Evolutionary conservation across 2,888 invertebrate genomes (phyloP), one percentile per base, ranked within the genome.

Genomic region (Reticulitermes lucifugus): DNA sequence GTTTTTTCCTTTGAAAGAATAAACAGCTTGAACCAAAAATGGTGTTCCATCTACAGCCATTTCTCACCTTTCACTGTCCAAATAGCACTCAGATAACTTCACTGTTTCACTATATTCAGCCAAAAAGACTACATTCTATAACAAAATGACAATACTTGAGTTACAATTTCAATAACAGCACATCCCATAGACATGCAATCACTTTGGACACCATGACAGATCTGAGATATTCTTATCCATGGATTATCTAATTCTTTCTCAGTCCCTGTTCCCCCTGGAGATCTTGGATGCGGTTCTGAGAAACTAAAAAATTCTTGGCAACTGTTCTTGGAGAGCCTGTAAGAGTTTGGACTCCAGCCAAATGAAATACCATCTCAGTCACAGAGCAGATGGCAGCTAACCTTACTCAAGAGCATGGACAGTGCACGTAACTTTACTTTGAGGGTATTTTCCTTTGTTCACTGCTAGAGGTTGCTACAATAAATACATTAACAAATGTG

Each of bases 1-100:
- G 90, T 99, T 99, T 90, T 96, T 96, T 88, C 98, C 98, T 92
- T 96, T 97, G 91, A 98, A 99, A 86, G 96, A 95, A 92, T 96
- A 98, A 89, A 98, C 94, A 86, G 98, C 98, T 91, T 97, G 96
- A 84, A 98, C 98, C 89, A 96, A 93, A 89, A 93, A 91, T 88
- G 93, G 93, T 90, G 94, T 93, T 87, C 91, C 90, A 79, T 87
- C 87, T 55, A 65, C 43, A 87, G 93, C 91, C 94, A 94, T 94
- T 79, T 79, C 43, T 65, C 22, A 51, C 43, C 29, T 65, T 29
- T 46, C n/a, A 79, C 14, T 21, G 18, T 46, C 14, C 46, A 55
- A 29, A 55, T 35, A n/a, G 73, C 83, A 35, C 10, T 29, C 9
- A n/a, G 55, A 75, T 65, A 10, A 43, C 46, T 79, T 80, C 73